Evolutionary conservation across 2,797 vertebrate species (phyloP).

Genomic region (Pseudochirops cupreus): DNA sequence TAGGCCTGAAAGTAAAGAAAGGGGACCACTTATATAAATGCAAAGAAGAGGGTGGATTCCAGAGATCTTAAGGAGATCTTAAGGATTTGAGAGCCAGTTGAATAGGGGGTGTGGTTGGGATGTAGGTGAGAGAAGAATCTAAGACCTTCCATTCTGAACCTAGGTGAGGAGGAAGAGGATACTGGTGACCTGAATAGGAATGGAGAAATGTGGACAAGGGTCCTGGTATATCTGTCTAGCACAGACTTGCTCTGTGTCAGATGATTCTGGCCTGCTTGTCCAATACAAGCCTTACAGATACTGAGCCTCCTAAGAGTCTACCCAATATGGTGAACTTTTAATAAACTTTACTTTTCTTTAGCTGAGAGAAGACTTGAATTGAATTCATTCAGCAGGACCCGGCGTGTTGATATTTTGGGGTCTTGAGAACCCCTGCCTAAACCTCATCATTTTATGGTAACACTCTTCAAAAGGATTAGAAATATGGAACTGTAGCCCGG

Average conservation of each 20-base stretch:
- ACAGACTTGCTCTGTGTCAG: no score
- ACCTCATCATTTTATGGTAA: no score
- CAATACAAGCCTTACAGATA: no score
- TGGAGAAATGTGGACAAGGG: not conserved
- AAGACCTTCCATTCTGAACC: not conserved
- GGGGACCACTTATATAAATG: not conserved
- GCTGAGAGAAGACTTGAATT: no score
- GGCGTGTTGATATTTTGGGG: no score
- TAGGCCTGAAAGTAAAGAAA: not conserved
- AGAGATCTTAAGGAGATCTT: not conserved
- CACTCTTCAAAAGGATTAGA: not conserved
- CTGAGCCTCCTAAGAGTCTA: no score
- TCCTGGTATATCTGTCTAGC: not conserved
- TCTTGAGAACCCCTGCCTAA: no score
- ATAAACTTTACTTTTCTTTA: no score
- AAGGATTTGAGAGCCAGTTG: not conserved
- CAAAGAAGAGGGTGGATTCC: not conserved
- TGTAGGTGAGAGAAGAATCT: not conserved
- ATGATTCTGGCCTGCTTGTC: no score
- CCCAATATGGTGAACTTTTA: no score
- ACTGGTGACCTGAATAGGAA: not conserved
- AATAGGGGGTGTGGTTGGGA: not conserved
- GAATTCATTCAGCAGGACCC: no score
- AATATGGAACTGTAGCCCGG: not conserved
- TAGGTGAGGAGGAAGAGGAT: not conserved